Base-by-base conservation (phyloP, 2,797 vertebrate species). In the Typhlichthys eigenmanni region DNA sequence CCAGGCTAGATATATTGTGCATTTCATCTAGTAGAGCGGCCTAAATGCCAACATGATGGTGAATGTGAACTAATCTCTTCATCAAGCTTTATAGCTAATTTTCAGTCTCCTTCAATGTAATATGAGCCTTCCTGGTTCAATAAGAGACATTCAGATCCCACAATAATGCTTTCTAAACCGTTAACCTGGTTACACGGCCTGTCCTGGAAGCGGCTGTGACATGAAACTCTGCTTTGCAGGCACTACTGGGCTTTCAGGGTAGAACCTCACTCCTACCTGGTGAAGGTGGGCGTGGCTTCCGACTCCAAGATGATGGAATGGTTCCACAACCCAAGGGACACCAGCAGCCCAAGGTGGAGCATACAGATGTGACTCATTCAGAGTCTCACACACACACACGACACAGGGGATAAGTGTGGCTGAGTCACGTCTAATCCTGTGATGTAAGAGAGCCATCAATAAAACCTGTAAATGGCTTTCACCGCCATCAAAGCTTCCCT, bases 191-290 rank as follows among this genome's bases (percentile, higher is more conserved):
- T 6, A 1, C 9, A 38, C 7, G 19, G 19, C 19, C 38, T 7
- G 38, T 9, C 6, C 38, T 38, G 38, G 4, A 38, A 8, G 38
- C 9, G 38, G 7, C 6, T 38, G 38, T 38, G 38, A 38, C 38
- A 9, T 38, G 9, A 9, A 38, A 38, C 38, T 62, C 58, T 81
- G 6, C 72, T 77, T 79, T 74, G 16, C 73, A 91, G 93, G 64
- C 96, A 98, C 83, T 99, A 95, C 61, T 99, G 98, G 98, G 94
- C 97, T 58, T 97, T 99, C 83, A 93, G 54, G 1, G 95, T 99
- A 76, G 95, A 97, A 55, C 90, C 95, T 0, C 91, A 93, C 70
- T 98, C 95, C 0, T 99, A 96, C 83, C 78, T 99, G 91, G 94
- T 98, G 13, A 98, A 98, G 91, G 95, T 94, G 2, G 98, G 97